phyloP scores from a whole-genome alignment of 1,140 invertebrate species.

The Helicorthomorpha holstii region DNA sequence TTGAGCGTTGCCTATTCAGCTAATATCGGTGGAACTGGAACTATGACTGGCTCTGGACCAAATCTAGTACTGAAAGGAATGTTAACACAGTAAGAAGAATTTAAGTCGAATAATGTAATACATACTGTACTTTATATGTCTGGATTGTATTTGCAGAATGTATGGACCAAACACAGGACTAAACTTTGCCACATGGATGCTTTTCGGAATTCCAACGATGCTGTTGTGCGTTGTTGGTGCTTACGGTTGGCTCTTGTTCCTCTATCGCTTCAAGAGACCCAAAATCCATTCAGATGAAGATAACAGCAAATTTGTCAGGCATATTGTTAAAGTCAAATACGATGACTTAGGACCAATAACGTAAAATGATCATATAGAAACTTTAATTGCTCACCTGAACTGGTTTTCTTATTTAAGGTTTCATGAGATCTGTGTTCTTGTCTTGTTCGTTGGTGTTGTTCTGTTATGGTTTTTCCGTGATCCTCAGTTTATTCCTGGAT shows the following conservation, averaged over 20 bases:
- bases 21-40: slow-evolving; percentile 62
- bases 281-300: background rate
- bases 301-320: background rate
- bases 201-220: slow-evolving; percentile 38
- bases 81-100: slow-evolving; percentile 36
- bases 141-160: background rate
- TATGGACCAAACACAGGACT: slow-evolving; percentile 13
- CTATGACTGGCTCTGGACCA: slow-evolving; percentile 70
- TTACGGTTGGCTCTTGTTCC: slow-evolving; percentile 44
- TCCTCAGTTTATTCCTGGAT: slow-evolving; percentile 34
- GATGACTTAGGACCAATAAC: slow-evolving; percentile 15
- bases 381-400: slow-evolving; percentile 3
- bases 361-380: slow-evolving; percentile 13
- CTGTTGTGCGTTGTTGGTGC: slow-evolving; percentile 48
- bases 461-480: slow-evolving; percentile 35
- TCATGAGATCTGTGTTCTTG: slow-evolving; percentile 28
- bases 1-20: slow-evolving; percentile 54
- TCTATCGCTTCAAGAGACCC: slow-evolving; percentile 24
- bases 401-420: slow-evolving; percentile 21
- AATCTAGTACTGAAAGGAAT: slow-evolving; percentile 71
- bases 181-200: slow-evolving; percentile 30
- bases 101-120: background rate
- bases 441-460: slow-evolving; percentile 31
- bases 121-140: background rate
- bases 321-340: background rate